These are phyloP conservation scores for Enteromius unitaeniatus DNA, from an alignment of 2,797 vertebrate species.

Conservation along the genomic window DNA sequence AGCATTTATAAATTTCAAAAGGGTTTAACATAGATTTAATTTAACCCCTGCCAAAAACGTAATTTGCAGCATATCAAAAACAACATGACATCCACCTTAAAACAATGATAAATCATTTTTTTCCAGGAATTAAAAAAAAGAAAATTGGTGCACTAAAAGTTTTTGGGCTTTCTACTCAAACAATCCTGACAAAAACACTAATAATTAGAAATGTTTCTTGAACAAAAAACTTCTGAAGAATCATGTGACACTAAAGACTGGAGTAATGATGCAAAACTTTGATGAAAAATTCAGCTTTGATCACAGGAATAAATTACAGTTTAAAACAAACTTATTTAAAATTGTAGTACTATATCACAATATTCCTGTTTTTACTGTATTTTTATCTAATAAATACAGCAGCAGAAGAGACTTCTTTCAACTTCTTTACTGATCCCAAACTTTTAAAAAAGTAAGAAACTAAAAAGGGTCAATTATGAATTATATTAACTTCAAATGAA, in stretches of 20 bases:
- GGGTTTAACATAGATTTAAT: not conserved
- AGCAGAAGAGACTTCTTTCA: not conserved
- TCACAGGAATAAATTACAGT: not conserved
- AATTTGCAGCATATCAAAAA: not conserved
- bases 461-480: not conserved
- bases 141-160: not conserved
- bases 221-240: not conserved
- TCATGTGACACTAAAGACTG: not conserved
- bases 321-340: not conserved
- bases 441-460: not conserved
- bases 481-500: constrained; percentile 11
- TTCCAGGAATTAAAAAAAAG: not conserved
- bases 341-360: not conserved
- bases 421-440: not conserved
- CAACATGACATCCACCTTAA: not conserved
- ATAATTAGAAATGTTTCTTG: not conserved
- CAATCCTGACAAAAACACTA: not conserved
- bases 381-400: not conserved
- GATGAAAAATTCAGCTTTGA: not conserved
- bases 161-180: not conserved
- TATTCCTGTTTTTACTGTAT: not conserved
- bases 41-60: not conserved
- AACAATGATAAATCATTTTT: not conserved
- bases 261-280: not conserved
- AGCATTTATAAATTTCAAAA: not conserved